Evolutionary conservation across 2,113 vertebrate genomes (phyloP).

Genomic region (Ceyx margarethae): DNA sequence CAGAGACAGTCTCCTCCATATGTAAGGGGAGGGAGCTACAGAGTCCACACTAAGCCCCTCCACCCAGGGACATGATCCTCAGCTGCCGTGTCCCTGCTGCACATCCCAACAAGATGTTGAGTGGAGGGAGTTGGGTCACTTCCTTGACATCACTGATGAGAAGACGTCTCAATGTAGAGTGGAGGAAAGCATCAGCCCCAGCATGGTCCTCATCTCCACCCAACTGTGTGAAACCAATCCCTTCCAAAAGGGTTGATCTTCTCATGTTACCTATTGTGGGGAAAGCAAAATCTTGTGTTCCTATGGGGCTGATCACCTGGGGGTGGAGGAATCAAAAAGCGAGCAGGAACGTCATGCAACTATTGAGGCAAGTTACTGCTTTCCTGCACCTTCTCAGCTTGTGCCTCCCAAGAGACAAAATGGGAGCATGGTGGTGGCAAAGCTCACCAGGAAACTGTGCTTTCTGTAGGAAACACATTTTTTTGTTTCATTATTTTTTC

Average conservation of each 20-base stretch:
- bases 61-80: neutral
- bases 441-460: neutral
- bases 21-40: accelerated
- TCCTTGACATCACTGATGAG: neutral
- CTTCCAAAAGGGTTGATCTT: neutral
- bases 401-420: neutral
- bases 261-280: neutral
- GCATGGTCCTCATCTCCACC: neutral
- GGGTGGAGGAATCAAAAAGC: neutral
- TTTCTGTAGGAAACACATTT: slow-evolving; percentile 42
- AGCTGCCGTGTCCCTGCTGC: neutral
- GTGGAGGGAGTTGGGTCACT: neutral
- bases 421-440: neutral
- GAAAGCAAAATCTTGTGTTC: neutral
- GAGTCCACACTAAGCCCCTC: neutral
- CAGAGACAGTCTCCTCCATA: neutral
- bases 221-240: neutral
- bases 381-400: neutral
- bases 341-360: neutral
- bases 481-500: slow-evolving; percentile 1
- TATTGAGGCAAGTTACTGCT: neutral
- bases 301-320: neutral
- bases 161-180: neutral
- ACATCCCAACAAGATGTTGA: accelerated
- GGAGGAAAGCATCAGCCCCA: neutral